Conservation (phyloP, 92 coral and sea anemone genomes). For the Porites cylindrica region DNA sequence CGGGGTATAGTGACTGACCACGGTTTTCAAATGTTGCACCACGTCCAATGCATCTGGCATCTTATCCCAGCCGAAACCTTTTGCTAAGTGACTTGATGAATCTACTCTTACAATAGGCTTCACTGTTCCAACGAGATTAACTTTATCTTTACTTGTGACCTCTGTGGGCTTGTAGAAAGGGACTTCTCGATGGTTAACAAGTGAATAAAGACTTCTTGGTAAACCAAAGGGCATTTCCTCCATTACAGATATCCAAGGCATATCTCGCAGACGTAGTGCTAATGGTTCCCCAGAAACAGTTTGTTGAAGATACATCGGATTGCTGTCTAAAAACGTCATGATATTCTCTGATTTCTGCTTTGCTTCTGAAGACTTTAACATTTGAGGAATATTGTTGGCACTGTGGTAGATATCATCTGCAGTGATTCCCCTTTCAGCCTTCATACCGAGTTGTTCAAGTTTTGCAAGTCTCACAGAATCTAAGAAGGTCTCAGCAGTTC, state of each 20-base stretch:
- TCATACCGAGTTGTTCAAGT: slow-evolving; percentile 81
- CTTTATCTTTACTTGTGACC: slow-evolving; percentile 31
- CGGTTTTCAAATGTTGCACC: slow-evolving; percentile 46
- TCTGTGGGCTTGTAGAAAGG: slow-evolving; percentile 67
- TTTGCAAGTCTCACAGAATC: slow-evolving; percentile 46
- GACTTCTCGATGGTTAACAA: not conserved
- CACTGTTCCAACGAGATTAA: slow-evolving; percentile 65
- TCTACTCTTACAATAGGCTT: slow-evolving; percentile 39
- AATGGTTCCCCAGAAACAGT: slow-evolving; percentile 10
- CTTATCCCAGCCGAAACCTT: slow-evolving; percentile 67
- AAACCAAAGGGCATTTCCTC: slow-evolving; percentile 38
- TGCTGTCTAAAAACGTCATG: slow-evolving; percentile 30
- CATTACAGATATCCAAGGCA: slow-evolving; percentile 67
- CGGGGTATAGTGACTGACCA: slow-evolving; percentile 36
- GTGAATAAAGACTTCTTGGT: slow-evolving; percentile 48
- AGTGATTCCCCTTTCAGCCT: slow-evolving; percentile 37
- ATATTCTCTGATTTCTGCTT: slow-evolving; percentile 47
- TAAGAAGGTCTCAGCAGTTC: slow-evolving; percentile 49
- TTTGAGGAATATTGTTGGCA: not conserved
- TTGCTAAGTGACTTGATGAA: slow-evolving; percentile 20
- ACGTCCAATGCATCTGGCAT: slow-evolving; percentile 51
- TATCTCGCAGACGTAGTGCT: slow-evolving; percentile 20
- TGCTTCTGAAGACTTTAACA: slow-evolving; percentile 26
- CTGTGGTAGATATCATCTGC: slow-evolving; percentile 48
- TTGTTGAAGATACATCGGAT: slow-evolving; percentile 31